Conservation (phyloP, 1,140 invertebrate species). For the Pygmarrhopalites habei region DNA sequence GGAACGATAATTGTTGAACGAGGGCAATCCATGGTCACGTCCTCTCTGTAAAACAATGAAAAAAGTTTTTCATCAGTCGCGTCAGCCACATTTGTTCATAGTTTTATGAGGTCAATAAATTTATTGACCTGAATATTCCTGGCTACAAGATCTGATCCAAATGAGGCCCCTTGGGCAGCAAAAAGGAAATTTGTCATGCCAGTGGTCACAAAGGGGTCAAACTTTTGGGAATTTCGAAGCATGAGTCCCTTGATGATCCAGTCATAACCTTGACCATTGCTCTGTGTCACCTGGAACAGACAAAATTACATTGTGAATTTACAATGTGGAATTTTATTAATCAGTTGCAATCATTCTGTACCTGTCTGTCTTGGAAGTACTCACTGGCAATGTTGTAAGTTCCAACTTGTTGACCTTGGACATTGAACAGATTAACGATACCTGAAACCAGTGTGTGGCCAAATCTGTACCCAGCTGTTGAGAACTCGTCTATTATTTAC, state of each 20-base stretch:
- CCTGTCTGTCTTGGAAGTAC: constrained; percentile 20
- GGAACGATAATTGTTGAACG: constrained; percentile 50
- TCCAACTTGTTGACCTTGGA: background rate
- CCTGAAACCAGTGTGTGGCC: constrained; percentile 50
- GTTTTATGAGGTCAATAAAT: background rate
- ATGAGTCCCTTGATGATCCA: constrained; percentile 78
- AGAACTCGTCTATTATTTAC: too few species aligned
- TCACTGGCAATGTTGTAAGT: constrained; percentile 15
- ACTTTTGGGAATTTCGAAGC: constrained; percentile 81
- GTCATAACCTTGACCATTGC: constrained; percentile 48
- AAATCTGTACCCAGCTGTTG: constrained; percentile 81
- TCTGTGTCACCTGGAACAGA: constrained; percentile 17
- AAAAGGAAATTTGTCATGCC: constrained; percentile 91
- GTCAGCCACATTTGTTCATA: too few species aligned
- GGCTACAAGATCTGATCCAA: constrained; percentile 71
- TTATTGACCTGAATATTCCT: constrained; percentile 48
- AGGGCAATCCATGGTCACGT: constrained; percentile 56
- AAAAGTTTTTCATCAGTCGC: background rate
- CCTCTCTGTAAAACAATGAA: constrained; percentile 46
- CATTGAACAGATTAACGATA: constrained; percentile 25
- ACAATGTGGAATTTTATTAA: background rate
- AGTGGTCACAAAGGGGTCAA: constrained; percentile 88
- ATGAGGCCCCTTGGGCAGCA: constrained; percentile 64
- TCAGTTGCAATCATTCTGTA: background rate
- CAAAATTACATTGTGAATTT: background rate